Base-by-base conservation (phyloP, 23 tunicate genomes). In the Trididemnum clinides region DNA sequence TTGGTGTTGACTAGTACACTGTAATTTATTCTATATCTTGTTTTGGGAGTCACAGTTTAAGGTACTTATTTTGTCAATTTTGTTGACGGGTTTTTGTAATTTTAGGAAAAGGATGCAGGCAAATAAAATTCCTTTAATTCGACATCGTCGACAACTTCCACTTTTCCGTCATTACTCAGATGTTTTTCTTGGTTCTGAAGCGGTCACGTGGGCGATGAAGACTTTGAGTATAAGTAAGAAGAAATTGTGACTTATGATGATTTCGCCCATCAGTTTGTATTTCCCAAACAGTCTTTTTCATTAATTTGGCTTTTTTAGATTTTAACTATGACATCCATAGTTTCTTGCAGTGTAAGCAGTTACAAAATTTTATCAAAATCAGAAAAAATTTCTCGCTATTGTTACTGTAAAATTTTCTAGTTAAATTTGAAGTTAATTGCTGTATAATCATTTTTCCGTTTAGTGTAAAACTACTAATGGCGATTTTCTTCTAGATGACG, bases 131-230 rank as follows among this genome's bases (percentile, higher is more conserved):
- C 77, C 96, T 18, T 39, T 91, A 21, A 65, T 91, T 1, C 77
- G 87, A 72, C 72, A 84, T 35, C 66, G 96, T 25, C 57, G 96
- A 30, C 84, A 39, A 0, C 33, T 86, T 5, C 84, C 84, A 0
- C 26, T 86, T 3, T 86, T 91, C 33, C 77, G 84, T 20, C 76
- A 80, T 29, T 91, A 85, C 72, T 84, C 96, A 35, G 75, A 91
- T 76, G 89, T 89, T 1, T 82, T 91, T 86, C 51, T 82, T 72
- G 96, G 96, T 18, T 65, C 73, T 50, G 96, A 91, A 74, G 90
- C 73, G 23, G 90, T 86, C 4, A 39, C 39, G 1, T 91, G 90
- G 90, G 64, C 74, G 33, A 39, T 51, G 33, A 80, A 71, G 12
- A 49, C 39, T 33, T 71, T 44, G 30, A 28, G 34, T 19, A 81